Evolutionary conservation across 2,113 vertebrate species (phyloP).

Genomic region (Ariopsis seemanni): DNA sequence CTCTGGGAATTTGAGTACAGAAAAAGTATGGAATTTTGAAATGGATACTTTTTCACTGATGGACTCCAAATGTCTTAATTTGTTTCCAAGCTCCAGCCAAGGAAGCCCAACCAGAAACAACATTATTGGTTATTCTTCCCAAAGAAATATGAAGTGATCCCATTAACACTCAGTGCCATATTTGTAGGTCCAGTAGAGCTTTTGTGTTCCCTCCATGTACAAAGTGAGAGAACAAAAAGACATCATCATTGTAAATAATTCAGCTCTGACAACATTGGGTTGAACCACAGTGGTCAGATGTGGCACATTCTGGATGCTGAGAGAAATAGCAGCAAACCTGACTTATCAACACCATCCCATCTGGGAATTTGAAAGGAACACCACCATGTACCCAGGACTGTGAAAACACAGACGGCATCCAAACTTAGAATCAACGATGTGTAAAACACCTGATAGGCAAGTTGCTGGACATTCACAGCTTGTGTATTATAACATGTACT

Average conservation of each 20-base stretch:
- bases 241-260: constrained; percentile 56
- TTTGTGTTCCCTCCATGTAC: constrained; percentile 46
- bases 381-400: background rate
- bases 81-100: background rate
- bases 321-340: constrained; percentile 48
- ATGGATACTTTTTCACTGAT: background rate
- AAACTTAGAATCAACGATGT: background rate
- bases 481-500: background rate
- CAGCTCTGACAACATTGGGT: constrained; percentile 56
- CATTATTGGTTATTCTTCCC: background rate
- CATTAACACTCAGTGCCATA: background rate
- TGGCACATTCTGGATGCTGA: constrained; percentile 32
- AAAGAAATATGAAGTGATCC: background rate
- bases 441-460: background rate
- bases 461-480: background rate
- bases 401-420: background rate
- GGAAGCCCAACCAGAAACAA: background rate
- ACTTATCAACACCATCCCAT: constrained; percentile 1
- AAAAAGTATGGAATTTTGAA: too few species aligned
- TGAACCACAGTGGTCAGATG: constrained; percentile 49
- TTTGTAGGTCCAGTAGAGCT: background rate
- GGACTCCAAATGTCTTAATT: background rate
- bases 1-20: too few species aligned
- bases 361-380: constrained; percentile 46
- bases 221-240: background rate